phyloP scores from a whole-genome alignment of 2,888 invertebrate species.

The Ophion obscuratus region DNA sequence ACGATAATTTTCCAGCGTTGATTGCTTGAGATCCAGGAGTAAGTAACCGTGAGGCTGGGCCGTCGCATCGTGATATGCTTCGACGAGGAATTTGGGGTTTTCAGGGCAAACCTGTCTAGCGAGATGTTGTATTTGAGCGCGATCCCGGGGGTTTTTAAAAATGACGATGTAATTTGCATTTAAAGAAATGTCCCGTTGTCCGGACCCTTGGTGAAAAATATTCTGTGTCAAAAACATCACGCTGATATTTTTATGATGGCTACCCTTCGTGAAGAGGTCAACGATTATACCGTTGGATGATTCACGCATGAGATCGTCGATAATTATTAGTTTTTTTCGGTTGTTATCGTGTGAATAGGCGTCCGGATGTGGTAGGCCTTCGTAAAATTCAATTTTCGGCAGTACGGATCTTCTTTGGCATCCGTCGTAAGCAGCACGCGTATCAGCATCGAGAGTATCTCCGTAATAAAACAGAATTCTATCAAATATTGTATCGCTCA shows the following conservation, averaged over 20 bases:
- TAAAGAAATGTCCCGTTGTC: slow-evolving; percentile 58
- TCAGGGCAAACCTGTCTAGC: slow-evolving; percentile 61
- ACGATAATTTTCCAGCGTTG: slow-evolving; percentile 32
- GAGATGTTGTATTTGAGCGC: slow-evolving; percentile 58
- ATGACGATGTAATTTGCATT: slow-evolving; percentile 62
- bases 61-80: slow-evolving; percentile 65
- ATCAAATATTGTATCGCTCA: slow-evolving; percentile 48
- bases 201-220: slow-evolving; percentile 43
- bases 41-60: slow-evolving; percentile 48
- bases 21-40: slow-evolving; percentile 36
- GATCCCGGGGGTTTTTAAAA: slow-evolving; percentile 64
- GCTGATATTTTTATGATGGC: slow-evolving; percentile 64
- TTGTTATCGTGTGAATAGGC: slow-evolving; percentile 33
- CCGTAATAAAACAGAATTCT: slow-evolving; percentile 61
- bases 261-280: slow-evolving; percentile 14
- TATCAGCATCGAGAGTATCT: not conserved
- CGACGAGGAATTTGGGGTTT: slow-evolving; percentile 61
- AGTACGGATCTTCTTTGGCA: too few relatives aligned
- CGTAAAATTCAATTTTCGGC: slow-evolving; percentile 50
- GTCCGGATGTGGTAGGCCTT: slow-evolving; percentile 24
- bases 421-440: too few relatives aligned
- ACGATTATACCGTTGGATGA: slow-evolving; percentile 6
- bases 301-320: slow-evolving; percentile 40
- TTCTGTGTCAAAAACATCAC: slow-evolving; percentile 44
- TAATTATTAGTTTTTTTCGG: slow-evolving; percentile 20